Percentiles rank a stretch among this genome's conserved stretches.
These are phyloP conservation scores for Leptonema lineaticorne DNA, from an alignment of 1,140 invertebrate species.

Conservation along the genomic window DNA sequence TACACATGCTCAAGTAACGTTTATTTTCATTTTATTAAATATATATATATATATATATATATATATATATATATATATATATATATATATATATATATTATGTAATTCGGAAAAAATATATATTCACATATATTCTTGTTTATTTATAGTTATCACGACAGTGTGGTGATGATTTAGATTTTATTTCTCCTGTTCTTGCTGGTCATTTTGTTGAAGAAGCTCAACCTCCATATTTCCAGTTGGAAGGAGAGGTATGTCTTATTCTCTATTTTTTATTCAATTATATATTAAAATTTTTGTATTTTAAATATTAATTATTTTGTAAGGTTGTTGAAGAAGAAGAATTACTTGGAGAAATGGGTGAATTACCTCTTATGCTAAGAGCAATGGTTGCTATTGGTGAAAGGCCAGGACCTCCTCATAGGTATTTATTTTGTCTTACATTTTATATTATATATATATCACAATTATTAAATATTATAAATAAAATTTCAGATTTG, in stretches of 20 bases:
- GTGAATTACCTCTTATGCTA: slow-evolving; percentile 54
- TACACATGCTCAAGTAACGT: slow-evolving; percentile 24
- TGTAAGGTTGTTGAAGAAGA: slow-evolving; percentile 39
- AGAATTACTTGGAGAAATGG: slow-evolving; percentile 51
- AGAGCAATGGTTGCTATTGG: slow-evolving; percentile 56
- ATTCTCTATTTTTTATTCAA: neutral
- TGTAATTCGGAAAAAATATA: slow-evolving; percentile 7
- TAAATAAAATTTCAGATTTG: slow-evolving; percentile 44
- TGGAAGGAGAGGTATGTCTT: slow-evolving; percentile 52
- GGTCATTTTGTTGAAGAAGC: slow-evolving; percentile 53
- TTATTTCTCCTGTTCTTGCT: slow-evolving; percentile 51
- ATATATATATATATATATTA: neutral
- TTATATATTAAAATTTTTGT: neutral
- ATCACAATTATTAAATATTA: neutral
- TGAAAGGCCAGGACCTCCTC: slow-evolving; percentile 47
- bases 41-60: neutral
- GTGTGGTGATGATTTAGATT: slow-evolving; percentile 55
- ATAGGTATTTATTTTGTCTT: slow-evolving; percentile 30
- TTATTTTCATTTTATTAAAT: neutral
- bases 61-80: neutral
- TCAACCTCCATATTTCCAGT: slow-evolving; percentile 53
- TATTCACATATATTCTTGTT: no score
- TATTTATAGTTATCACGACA: slow-evolving; percentile 51
- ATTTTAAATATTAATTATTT: slow-evolving; percentile 12
- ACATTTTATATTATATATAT: slow-evolving; percentile 1